Conservation (phyloP, 2,797 vertebrate genomes). For the Sebastes diaconus region DNA sequence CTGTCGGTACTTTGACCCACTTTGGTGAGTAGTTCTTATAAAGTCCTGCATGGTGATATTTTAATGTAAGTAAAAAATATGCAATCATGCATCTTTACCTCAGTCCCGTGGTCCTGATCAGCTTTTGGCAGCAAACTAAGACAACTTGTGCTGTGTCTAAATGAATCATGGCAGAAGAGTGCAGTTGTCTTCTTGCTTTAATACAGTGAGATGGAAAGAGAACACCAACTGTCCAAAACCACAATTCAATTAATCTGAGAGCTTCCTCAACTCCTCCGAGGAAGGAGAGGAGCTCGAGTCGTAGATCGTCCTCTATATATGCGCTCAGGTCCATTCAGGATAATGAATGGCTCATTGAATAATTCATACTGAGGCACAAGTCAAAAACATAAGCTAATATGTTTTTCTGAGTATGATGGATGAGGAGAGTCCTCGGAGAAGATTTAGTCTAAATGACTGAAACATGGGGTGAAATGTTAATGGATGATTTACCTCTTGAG, state of each 20-base stretch:
- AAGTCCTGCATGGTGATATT: neutral
- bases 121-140: conserved; percentile 25
- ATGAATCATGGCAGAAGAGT: conserved; percentile 14
- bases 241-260: conserved; percentile 70
- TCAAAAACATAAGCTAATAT: conserved; percentile 66
- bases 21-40: neutral
- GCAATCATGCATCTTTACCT: neutral
- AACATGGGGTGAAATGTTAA: conserved; percentile 55
- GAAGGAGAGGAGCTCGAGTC: conserved; percentile 1
- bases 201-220: conserved; percentile 14
- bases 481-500: neutral
- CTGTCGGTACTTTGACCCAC: neutral
- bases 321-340: conserved; percentile 34
- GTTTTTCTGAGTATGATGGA: conserved; percentile 65
- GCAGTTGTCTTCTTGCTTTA: conserved; percentile 29
- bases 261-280: conserved; percentile 48
- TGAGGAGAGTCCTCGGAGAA: conserved; percentile 39
- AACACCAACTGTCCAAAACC: conserved; percentile 46
- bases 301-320: conserved; percentile 26
- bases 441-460: conserved; percentile 49
- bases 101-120: neutral
- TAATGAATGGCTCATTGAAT: conserved; percentile 68
- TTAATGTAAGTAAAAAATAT: neutral
- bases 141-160: neutral
- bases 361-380: conserved; percentile 65